phyloP scores from a whole-genome alignment of 2,888 invertebrate genomes.

The Octonoba sinensis region DNA sequence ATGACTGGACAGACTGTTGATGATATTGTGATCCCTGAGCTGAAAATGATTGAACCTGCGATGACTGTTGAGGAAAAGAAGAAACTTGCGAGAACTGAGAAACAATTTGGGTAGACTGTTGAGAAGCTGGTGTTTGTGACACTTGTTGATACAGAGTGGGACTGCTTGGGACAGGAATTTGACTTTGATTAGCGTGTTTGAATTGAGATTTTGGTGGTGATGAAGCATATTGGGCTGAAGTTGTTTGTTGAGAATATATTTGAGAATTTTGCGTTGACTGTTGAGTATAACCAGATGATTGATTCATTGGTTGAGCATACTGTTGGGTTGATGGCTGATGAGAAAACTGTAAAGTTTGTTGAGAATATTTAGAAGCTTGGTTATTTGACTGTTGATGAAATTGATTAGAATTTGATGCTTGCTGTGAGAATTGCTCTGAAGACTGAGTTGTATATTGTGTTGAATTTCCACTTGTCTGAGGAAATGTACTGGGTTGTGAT shows the following conservation, averaged over 20 bases:
- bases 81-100: neutral
- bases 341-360: slow-evolving; percentile 28
- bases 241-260: neutral
- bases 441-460: slow-evolving; percentile 7
- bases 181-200: too few species aligned
- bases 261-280: slow-evolving; percentile 1
- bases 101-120: slow-evolving; percentile 1
- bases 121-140: neutral
- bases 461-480: slow-evolving; percentile 19
- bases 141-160: too few species aligned
- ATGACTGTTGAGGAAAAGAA: slow-evolving; percentile 6
- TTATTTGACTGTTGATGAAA: slow-evolving; percentile 32
- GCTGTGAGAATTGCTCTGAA: slow-evolving; percentile 21
- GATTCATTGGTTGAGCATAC: slow-evolving; percentile 20
- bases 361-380: slow-evolving; percentile 17
- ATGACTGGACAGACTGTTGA: slow-evolving; percentile 15
- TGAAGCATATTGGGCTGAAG: neutral
- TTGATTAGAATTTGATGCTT: slow-evolving; percentile 24
- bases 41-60: neutral
- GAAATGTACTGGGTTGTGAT: slow-evolving; percentile 22
- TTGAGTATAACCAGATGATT: slow-evolving; percentile 8
- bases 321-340: slow-evolving; percentile 24
- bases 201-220: neutral
- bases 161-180: too few species aligned
- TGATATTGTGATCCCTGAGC: neutral